Evolutionary conservation across 2,113 vertebrate genomes (phyloP).

Genomic region (Corythoichthys haematopterus): DNA sequence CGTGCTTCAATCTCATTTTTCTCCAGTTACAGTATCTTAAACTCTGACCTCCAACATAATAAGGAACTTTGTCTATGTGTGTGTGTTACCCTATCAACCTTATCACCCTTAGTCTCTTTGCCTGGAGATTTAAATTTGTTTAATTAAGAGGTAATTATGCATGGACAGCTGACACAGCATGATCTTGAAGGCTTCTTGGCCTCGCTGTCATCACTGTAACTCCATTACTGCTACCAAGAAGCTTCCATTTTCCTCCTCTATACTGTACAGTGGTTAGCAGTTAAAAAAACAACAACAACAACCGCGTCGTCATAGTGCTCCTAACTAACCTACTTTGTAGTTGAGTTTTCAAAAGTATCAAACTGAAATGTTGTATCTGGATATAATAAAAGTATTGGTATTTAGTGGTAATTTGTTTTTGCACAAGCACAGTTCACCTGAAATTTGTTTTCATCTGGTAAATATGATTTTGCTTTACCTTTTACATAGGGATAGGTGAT

Average conservation of each 20-base stretch:
- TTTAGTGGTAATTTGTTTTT: no score
- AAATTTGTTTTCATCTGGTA: no score
- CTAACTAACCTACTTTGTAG: background rate
- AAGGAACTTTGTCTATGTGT: background rate
- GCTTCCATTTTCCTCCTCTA: background rate
- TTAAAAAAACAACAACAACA: background rate
- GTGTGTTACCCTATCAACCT: background rate
- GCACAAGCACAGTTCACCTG: no score
- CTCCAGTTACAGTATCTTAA: background rate
- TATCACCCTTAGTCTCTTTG: slow-evolving; percentile 17
- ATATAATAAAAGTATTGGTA: no score
- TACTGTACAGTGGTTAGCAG: background rate
- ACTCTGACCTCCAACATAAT: background rate
- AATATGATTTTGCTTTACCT: no score
- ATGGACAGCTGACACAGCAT: slow-evolving; percentile 41
- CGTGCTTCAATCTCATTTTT: background rate
- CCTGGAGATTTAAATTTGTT: slow-evolving; percentile 52
- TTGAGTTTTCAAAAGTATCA: no score
- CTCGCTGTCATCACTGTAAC: slow-evolving; percentile 21
- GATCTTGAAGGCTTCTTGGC: slow-evolving; percentile 33
- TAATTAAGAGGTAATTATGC: slow-evolving; percentile 62
- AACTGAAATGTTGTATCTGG: no score
- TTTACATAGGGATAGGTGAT: no score
- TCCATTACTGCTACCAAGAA: slow-evolving; percentile 3
- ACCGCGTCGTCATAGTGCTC: background rate